Percentiles rank a stretch among this genome's conserved stretches.
Evolutionary conservation across 2,113 vertebrate genomes (phyloP).

Genomic region (Eudyptes chrysolophus): DNA sequence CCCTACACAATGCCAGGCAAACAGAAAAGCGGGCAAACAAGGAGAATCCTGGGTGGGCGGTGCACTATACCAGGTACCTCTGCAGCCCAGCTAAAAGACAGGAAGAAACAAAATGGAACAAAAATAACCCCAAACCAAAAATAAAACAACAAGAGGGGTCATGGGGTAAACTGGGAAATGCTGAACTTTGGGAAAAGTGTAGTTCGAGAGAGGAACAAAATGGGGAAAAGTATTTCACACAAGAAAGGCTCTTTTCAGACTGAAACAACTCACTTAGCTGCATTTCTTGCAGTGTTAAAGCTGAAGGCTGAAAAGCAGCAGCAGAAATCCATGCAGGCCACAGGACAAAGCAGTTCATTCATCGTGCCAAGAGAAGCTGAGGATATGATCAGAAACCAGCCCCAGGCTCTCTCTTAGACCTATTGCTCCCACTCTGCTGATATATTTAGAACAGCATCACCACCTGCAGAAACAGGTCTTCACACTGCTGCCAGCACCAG

Average conservation of each 20-base stretch:
- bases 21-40: neutral
- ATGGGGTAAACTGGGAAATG: neutral
- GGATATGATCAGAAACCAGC: slow-evolving; percentile 16
- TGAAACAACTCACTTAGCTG: slow-evolving; percentile 16
- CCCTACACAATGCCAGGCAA: neutral
- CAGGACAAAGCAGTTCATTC: slow-evolving; percentile 44
- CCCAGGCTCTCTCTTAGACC: neutral
- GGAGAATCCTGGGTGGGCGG: neutral
- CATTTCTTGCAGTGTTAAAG: slow-evolving; percentile 30
- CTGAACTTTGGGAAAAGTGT: neutral
- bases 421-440: slow-evolving; percentile 22
- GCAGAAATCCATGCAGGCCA: slow-evolving; percentile 24
- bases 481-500: slow-evolving; percentile 5
- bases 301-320: slow-evolving; percentile 12
- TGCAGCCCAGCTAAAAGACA: neutral
- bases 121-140: neutral
- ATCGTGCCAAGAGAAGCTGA: slow-evolving; percentile 15
- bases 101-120: neutral
- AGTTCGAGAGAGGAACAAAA: neutral
- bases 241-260: slow-evolving; percentile 40
- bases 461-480: slow-evolving; percentile 41
- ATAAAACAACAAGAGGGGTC: neutral
- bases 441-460: slow-evolving; percentile 22
- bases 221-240: neutral
- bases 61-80: neutral